Percentiles rank a stretch among this genome's conserved stretches.
Evolutionary conservation across 1,140 invertebrate species (phyloP).

Genomic region (Trichonephila clavipes): DNA sequence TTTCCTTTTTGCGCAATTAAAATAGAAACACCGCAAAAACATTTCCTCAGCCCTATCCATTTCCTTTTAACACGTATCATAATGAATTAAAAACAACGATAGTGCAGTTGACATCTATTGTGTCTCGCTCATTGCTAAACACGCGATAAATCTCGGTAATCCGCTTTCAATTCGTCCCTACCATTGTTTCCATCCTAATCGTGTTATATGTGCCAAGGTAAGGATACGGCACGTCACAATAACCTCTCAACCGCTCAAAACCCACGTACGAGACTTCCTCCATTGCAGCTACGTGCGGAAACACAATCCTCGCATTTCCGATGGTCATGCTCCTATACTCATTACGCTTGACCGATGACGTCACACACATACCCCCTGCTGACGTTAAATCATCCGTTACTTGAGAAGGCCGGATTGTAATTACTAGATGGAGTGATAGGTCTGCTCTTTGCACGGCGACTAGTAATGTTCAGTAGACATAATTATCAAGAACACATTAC

Average conservation of each 20-base stretch:
- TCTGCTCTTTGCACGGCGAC: background rate
- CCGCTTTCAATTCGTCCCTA: background rate
- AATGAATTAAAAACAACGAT: background rate
- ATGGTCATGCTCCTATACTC: constrained; percentile 47
- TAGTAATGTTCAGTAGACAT: background rate
- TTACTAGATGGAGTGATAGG: background rate
- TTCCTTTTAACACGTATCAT: background rate
- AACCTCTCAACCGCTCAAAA: too few species aligned
- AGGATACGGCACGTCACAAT: background rate
- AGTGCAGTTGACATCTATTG: too few species aligned
- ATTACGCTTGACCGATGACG: constrained; percentile 63
- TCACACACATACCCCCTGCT: constrained; percentile 36
- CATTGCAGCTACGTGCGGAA: constrained; percentile 43
- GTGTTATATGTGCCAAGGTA: background rate
- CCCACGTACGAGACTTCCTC: background rate
- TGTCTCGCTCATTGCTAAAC: background rate
- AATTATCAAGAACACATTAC: too few species aligned
- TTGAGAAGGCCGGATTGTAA: constrained; percentile 3
- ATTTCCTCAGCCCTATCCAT: background rate
- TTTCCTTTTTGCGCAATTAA: too few species aligned
- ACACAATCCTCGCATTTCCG: constrained; percentile 63
- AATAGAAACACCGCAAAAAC: background rate
- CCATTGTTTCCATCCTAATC: background rate
- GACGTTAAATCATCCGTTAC: constrained; percentile 1
- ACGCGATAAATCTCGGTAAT: background rate